These are phyloP conservation scores for Stichopus chloronotus DNA, from an alignment of 35 echinoderm and acorn worm genomes.

Conservation along the genomic window DNA sequence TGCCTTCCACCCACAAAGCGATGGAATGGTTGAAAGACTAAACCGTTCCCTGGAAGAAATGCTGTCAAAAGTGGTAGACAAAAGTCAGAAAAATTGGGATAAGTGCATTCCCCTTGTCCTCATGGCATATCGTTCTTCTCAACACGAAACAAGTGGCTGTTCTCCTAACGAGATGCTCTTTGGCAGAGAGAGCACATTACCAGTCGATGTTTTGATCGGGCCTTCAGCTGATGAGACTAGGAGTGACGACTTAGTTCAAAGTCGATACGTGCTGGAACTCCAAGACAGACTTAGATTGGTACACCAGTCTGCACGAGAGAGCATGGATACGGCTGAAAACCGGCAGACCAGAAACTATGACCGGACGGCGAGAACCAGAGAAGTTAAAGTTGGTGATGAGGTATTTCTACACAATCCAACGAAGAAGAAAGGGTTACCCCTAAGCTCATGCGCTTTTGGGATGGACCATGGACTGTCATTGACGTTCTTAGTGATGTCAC, in stretches of 20 bases:
- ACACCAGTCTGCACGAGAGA: neutral
- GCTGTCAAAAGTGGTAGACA: conserved; percentile 65
- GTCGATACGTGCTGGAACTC: conserved; percentile 9
- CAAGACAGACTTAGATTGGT: neutral
- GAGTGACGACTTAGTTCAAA: neutral
- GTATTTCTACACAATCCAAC: conserved; percentile 47
- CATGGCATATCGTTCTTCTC: conserved; percentile 65
- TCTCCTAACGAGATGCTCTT: conserved; percentile 77
- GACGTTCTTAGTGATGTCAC: conserved; percentile 44
- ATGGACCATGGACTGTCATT: conserved; percentile 19
- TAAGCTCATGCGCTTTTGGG: conserved; percentile 34
- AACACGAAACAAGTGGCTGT: conserved; percentile 68
- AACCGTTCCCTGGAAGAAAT: conserved; percentile 55
- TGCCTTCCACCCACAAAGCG: conserved; percentile 59
- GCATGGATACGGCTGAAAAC: neutral
- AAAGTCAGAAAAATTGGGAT: conserved; percentile 67
- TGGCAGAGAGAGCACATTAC: conserved; percentile 34
- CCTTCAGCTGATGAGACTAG: too few species aligned
- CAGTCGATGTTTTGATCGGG: neutral
- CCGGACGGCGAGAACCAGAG: neutral
- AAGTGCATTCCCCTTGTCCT: conserved; percentile 34
- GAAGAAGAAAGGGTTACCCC: conserved; percentile 37
- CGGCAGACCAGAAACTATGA: conserved; percentile 45
- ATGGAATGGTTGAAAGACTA: conserved; percentile 64
- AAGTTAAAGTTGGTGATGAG: conserved; percentile 4